A percentile compares a stretch with the other conserved stretches of the same genome.
Conservation (phyloP, 2,888 invertebrate species). For the Hyposoter didymator region DNA sequence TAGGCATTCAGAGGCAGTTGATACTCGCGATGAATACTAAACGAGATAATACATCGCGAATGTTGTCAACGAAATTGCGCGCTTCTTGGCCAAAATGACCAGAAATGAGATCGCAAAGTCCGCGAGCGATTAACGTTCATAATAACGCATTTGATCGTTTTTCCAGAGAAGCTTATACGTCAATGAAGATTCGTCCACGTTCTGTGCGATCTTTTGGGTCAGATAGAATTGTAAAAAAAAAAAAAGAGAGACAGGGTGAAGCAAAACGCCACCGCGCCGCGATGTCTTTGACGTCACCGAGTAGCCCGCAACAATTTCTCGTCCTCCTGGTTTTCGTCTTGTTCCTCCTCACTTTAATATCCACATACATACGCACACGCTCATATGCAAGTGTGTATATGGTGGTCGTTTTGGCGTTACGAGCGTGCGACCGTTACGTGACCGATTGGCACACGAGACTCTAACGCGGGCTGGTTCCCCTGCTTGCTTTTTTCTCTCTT, state of each 20-base stretch:
- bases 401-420: conserved; percentile 77
- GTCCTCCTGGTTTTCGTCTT: conserved; percentile 63
- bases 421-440: conserved; percentile 83
- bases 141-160: background rate
- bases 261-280: conserved; percentile 48
- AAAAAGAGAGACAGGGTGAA: background rate
- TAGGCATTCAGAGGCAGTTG: background rate
- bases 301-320: conserved; percentile 50
- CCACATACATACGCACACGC: background rate
- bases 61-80: background rate
- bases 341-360: conserved; percentile 31
- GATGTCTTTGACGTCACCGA: conserved; percentile 60
- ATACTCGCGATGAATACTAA: conserved; percentile 6
- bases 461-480: conserved; percentile 62
- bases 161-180: conserved; percentile 1
- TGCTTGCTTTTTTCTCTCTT: conserved; percentile 43
- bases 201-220: conserved; percentile 10
- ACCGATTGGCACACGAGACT: conserved; percentile 81
- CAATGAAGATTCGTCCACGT: conserved; percentile 45
- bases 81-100: background rate
- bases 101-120: background rate
- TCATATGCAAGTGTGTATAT: background rate
- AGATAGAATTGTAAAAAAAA: background rate
- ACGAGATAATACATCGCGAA: background rate
- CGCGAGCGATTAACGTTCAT: background rate